phyloP scores from a whole-genome alignment of 2,888 invertebrate species.

The Pseudanteris insignis region DNA sequence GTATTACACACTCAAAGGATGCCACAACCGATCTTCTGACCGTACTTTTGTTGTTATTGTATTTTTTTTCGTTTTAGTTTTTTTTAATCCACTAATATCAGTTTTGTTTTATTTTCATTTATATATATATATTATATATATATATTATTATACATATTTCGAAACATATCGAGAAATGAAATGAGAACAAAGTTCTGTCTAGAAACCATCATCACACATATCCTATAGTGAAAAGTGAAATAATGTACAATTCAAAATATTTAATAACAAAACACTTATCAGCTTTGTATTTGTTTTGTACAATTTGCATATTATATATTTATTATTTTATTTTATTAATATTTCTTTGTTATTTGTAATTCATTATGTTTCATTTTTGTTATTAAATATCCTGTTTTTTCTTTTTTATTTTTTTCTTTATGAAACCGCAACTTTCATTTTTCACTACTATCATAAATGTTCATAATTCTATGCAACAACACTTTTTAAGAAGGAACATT shows the following conservation, averaged over 20 bases:
- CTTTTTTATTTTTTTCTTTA: too few relatives aligned
- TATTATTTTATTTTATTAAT: too few relatives aligned
- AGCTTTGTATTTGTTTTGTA: constrained; percentile 15
- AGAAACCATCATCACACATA: constrained; percentile 36
- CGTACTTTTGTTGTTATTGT: too few relatives aligned
- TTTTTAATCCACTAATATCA: constrained; percentile 36
- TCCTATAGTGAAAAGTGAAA: constrained; percentile 44
- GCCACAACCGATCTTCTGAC: constrained; percentile 24
- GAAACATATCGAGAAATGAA: too few relatives aligned
- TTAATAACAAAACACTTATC: constrained; percentile 28
- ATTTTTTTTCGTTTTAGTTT: constrained; percentile 11
- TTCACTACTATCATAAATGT: constrained; percentile 41
- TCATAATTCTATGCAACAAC: constrained; percentile 41
- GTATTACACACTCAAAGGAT: constrained; percentile 39
- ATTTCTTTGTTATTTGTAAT: too few relatives aligned
- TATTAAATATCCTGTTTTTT: constrained; percentile 32
- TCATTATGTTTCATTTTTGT: constrained; percentile 28
- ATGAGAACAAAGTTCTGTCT: constrained; percentile 30
- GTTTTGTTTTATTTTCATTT: constrained; percentile 29
- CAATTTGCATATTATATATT: too few relatives aligned
- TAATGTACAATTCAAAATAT: constrained; percentile 35
- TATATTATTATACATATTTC: too few relatives aligned
- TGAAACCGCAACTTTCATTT: constrained; percentile 36
- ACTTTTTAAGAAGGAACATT: too few relatives aligned
- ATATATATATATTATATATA: too few relatives aligned